Percentiles rank a stretch among this genome's conserved stretches.
Conservation (phyloP, 1,140 invertebrate species). For the Drosophila auraria region DNA sequence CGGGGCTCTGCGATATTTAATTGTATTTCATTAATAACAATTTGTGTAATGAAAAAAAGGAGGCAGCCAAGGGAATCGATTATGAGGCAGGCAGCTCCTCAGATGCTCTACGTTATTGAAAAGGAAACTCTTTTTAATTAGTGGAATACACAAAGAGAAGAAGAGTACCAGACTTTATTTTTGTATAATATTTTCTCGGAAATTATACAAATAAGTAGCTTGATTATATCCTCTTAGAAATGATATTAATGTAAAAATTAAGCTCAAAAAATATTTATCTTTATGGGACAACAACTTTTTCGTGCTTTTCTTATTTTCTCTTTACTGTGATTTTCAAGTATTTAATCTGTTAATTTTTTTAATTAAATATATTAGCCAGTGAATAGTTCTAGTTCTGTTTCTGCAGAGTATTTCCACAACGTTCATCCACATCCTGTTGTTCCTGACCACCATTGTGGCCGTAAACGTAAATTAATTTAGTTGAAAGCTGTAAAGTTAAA, state of each 20-base stretch:
- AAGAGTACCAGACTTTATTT: too few species aligned
- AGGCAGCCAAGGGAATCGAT: conserved; percentile 22
- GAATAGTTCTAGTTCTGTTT: too few species aligned
- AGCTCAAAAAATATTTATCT: too few species aligned
- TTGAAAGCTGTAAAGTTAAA: conserved; percentile 84
- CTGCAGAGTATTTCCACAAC: conserved; percentile 12
- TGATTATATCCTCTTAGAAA: too few species aligned
- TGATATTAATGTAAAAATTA: too few species aligned
- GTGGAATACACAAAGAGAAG: not conserved
- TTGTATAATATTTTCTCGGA: too few species aligned
- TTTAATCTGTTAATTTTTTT: too few species aligned
- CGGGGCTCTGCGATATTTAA: conserved; percentile 62
- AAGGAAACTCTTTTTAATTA: not conserved
- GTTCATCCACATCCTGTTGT: conserved; percentile 18
- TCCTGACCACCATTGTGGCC: conserved; percentile 42
- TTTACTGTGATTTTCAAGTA: too few species aligned
- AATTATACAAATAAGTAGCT: too few species aligned
- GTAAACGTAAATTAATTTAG: conserved; percentile 85
- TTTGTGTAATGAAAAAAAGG: conserved; percentile 55
- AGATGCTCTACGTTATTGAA: conserved; percentile 19
- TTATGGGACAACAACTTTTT: too few species aligned
- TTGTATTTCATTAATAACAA: conserved; percentile 84
- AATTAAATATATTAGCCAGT: too few species aligned
- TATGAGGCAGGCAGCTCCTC: not conserved
- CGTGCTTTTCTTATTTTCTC: too few species aligned